Evolutionary conservation across 2,797 vertebrate genomes (phyloP).

Genomic region (Sebastes hubbsi): DNA sequence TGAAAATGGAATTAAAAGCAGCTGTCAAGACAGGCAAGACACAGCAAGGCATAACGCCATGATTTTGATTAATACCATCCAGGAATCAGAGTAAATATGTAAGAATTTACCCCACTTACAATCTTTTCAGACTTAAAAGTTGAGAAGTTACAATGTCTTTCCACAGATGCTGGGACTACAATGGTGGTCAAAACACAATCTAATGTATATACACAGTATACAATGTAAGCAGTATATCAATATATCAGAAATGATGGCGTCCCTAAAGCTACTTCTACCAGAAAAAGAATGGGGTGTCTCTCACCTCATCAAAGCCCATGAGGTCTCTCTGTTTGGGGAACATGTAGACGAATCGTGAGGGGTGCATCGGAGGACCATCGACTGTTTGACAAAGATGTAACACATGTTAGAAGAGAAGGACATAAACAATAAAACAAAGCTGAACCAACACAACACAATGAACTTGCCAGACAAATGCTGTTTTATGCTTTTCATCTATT

Average conservation of each 20-base stretch:
- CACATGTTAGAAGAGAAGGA: background rate
- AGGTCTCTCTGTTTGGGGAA: constrained; percentile 88
- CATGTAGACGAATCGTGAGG: constrained; percentile 85
- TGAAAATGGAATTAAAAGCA: background rate
- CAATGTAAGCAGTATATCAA: background rate
- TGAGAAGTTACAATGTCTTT: background rate
- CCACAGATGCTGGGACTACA: background rate
- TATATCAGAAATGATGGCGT: background rate
- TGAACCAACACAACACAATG: background rate
- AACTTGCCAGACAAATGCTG: background rate
- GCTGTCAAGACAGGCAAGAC: background rate
- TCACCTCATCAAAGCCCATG: constrained; percentile 95
- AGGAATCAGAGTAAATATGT: background rate
- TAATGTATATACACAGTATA: background rate
- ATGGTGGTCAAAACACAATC: background rate
- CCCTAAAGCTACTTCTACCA: background rate
- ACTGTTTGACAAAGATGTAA: constrained; percentile 75
- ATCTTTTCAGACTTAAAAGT: background rate
- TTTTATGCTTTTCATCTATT: background rate
- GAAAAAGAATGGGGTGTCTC: background rate
- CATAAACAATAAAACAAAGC: background rate
- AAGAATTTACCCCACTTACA: background rate
- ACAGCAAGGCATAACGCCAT: background rate
- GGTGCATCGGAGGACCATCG: constrained; percentile 89
- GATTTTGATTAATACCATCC: background rate